A percentile compares a stretch with the other conserved stretches of the same genome.
Evolutionary conservation across 1,140 invertebrate species (phyloP).

Genomic region (Battus philenor): DNA sequence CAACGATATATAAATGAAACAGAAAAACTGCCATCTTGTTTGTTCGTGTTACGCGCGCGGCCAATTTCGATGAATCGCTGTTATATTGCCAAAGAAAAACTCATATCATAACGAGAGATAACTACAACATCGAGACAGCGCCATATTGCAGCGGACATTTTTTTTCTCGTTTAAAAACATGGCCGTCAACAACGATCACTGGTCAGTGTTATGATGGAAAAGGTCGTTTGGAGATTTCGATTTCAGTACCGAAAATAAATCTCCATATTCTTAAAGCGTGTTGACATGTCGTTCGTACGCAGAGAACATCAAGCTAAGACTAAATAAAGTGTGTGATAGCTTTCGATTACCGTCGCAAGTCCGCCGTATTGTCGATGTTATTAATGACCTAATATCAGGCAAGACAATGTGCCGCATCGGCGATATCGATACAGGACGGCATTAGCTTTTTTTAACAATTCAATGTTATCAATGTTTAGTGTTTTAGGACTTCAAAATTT

Average conservation of each 20-base stretch:
- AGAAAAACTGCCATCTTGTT: conserved; percentile 26
- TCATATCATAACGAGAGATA: conserved; percentile 8
- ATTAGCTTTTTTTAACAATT: too few relatives aligned
- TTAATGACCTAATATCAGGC: conserved; percentile 48
- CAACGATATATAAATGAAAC: conserved; percentile 24
- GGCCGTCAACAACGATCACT: background rate
- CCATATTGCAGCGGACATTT: conserved; percentile 3
- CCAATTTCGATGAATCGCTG: conserved; percentile 37
- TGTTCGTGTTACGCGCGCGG: conserved; percentile 21
- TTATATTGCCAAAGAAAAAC: conserved; percentile 14
- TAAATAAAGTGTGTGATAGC: conserved; percentile 42
- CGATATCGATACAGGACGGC: too few relatives aligned
- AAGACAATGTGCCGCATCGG: conserved; percentile 25
- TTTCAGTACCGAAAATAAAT: too few relatives aligned
- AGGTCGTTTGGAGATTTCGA: background rate
- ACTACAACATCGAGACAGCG: conserved; percentile 9
- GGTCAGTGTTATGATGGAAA: conserved; percentile 7
- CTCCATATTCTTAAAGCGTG: too few relatives aligned
- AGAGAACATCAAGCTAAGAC: conserved; percentile 41
- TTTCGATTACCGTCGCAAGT: conserved; percentile 43
- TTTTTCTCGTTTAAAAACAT: background rate
- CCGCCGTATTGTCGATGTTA: conserved; percentile 52
- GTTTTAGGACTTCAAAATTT: too few relatives aligned
- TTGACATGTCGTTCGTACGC: conserved; percentile 22
- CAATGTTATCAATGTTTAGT: too few relatives aligned